These are phyloP conservation scores for Potamilus streckersoni DNA, from an alignment of 1,140 invertebrate genomes.

Conservation along the genomic window DNA sequence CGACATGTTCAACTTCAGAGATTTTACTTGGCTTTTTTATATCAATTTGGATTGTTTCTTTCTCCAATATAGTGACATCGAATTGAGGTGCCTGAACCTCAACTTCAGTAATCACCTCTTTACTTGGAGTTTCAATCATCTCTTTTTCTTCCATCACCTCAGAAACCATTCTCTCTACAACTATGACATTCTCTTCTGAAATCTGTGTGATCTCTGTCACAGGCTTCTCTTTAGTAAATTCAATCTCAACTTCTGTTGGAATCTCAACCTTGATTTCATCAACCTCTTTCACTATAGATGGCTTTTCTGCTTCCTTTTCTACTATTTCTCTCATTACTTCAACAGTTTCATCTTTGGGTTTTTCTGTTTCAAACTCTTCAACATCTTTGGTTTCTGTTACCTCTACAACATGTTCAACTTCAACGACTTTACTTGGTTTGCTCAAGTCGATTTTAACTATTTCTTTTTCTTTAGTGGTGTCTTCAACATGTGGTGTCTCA, in stretches of 20 bases:
- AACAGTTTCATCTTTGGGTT: constrained; percentile 23
- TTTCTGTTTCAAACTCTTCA: constrained; percentile 26
- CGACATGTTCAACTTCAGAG: constrained; percentile 25
- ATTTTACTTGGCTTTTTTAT: constrained; percentile 1
- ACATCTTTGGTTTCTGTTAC: constrained; percentile 19
- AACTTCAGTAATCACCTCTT: no score
- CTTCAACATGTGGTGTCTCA: not conserved
- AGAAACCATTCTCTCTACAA: no score
- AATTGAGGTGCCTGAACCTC: no score
- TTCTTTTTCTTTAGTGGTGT: constrained; percentile 14
- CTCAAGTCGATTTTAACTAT: constrained; percentile 5
- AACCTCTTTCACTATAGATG: constrained; percentile 14
- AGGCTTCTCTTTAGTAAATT: no score
- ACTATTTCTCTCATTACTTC: constrained; percentile 36
- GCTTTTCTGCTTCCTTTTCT: constrained; percentile 15
- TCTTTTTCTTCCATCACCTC: no score
- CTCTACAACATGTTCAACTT: constrained; percentile 28
- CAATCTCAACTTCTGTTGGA: constrained; percentile 2
- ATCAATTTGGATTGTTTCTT: no score
- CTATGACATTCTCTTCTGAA: no score
- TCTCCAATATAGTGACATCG: no score
- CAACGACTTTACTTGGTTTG: constrained; percentile 21
- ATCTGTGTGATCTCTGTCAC: no score
- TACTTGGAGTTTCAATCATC: no score
- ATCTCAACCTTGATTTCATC: not conserved